Percentiles rank a stretch among this genome's conserved stretches.
Evolutionary conservation across 1,140 invertebrate species (phyloP).

Genomic region (Drosophila grimshawi): DNA sequence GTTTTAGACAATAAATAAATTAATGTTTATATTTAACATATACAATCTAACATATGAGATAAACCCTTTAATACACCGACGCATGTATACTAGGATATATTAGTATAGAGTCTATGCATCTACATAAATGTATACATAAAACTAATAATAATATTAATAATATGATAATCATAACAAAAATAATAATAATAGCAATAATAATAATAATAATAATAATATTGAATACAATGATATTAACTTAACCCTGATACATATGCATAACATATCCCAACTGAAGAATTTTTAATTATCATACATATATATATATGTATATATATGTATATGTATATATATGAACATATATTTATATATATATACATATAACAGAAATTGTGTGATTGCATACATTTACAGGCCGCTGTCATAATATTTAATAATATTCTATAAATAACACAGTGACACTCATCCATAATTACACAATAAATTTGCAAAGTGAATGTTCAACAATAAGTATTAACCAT

Average conservation of each 20-base stretch:
- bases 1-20: constrained; percentile 83
- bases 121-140: neutral
- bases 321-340: neutral
- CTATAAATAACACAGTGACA: neutral
- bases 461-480: neutral
- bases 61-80: constrained; percentile 1
- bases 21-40: constrained; percentile 61
- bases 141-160: neutral
- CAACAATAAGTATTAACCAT: constrained; percentile 9
- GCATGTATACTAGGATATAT: constrained; percentile 19
- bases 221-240: neutral
- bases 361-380: neutral
- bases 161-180: neutral
- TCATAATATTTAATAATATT: neutral
- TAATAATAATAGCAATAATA: neutral
- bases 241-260: constrained; percentile 24
- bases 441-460: neutral
- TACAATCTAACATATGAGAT: constrained; percentile 30
- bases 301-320: neutral
- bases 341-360: neutral
- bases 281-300: constrained; percentile 12
- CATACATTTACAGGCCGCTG: no score
- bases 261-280: constrained; percentile 30
- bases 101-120: constrained; percentile 27
- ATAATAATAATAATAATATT: neutral